These are phyloP conservation scores for Hassar affinis DNA, from an alignment of 2,113 vertebrate species.

Conservation along the genomic window DNA sequence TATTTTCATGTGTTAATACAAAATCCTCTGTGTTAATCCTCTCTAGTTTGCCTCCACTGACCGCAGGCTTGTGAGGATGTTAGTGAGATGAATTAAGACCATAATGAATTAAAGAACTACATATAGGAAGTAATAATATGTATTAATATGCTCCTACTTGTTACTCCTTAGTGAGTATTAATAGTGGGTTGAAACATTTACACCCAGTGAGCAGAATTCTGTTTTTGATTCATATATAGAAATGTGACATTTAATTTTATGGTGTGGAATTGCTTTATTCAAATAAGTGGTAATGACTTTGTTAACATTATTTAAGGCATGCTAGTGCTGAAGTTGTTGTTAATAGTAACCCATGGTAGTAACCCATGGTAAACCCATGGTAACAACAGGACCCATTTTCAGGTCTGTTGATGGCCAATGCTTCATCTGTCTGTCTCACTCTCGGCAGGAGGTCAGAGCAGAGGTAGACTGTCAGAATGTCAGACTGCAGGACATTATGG, in stretches of 20 bases:
- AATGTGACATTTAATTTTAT: background rate
- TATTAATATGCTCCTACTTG: background rate
- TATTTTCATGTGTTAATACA: background rate
- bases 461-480: conserved; percentile 70
- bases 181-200: background rate
- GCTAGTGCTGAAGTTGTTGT: background rate
- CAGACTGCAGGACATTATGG: conserved; percentile 72
- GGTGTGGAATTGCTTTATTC: background rate
- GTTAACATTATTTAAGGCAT: background rate
- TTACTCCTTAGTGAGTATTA: background rate
- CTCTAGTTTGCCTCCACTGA: background rate
- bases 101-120: background rate
- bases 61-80: background rate
- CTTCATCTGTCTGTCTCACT: background rate
- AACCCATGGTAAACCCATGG: too few species aligned
- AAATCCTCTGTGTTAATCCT: background rate
- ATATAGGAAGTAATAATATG: background rate
- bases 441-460: conserved; percentile 74
- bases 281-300: background rate
- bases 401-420: background rate
- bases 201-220: background rate
- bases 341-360: background rate
- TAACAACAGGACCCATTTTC: too few species aligned
- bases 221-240: background rate
- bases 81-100: background rate